Evolutionary conservation across 2,113 vertebrate genomes (phyloP).

Genomic region (Panurus biarmicus): DNA sequence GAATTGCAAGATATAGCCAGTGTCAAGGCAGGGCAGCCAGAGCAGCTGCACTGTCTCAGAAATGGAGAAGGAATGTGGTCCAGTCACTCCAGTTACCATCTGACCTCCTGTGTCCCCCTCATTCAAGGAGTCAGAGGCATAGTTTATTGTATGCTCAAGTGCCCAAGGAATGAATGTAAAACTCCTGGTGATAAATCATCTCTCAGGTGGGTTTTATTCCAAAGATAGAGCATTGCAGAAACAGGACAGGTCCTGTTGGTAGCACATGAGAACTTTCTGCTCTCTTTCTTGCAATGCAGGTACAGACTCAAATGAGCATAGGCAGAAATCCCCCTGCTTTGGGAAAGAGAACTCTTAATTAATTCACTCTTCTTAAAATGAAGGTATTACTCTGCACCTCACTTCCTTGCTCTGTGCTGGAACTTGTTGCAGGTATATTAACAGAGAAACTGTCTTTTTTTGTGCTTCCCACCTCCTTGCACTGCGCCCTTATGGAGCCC

Average conservation of each 20-base stretch:
- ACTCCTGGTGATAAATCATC: not conserved
- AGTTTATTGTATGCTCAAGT: not conserved
- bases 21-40: not conserved
- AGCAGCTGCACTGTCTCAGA: not conserved
- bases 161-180: not conserved
- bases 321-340: not conserved
- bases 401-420: not conserved
- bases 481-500: not conserved
- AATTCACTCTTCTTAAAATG: not conserved
- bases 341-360: not conserved
- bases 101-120: not conserved
- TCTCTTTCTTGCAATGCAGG: not conserved
- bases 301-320: not conserved
- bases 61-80: not conserved
- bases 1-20: not conserved
- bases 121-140: not conserved
- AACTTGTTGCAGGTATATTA: not conserved
- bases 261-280: not conserved
- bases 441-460: not conserved
- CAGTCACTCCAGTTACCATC: not conserved
- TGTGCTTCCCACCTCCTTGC: not conserved
- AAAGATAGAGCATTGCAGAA: not conserved
- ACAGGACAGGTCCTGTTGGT: not conserved
- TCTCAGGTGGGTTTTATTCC: not conserved
- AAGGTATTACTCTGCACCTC: not conserved